Conservation (phyloP, 2,888 invertebrate species). For the Cactoblastis cactorum region DNA sequence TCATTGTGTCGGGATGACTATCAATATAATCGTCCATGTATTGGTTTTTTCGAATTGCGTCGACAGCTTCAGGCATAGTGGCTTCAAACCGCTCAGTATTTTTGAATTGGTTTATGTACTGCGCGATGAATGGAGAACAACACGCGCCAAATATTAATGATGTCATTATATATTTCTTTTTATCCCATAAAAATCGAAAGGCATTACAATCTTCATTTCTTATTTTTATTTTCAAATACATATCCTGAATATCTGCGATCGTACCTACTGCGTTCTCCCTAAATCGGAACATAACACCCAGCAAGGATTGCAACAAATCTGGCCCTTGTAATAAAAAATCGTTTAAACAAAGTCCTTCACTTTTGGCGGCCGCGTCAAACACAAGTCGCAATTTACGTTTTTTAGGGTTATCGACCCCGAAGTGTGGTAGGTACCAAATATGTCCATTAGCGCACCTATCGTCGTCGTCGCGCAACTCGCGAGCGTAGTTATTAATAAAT, state of each 20-base stretch:
- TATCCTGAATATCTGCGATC: slow-evolving; percentile 34
- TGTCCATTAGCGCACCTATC: neutral
- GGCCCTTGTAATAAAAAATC: slow-evolving; percentile 30
- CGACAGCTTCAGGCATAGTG: neutral
- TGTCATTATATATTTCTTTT: neutral
- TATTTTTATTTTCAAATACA: slow-evolving; percentile 31
- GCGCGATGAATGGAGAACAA: neutral
- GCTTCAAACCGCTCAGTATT: neutral
- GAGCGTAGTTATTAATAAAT: neutral
- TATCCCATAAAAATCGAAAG: slow-evolving; percentile 21
- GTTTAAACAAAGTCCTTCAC: slow-evolving; percentile 26
- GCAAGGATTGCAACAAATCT: slow-evolving; percentile 28
- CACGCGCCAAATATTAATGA: neutral
- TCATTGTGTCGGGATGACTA: neutral
- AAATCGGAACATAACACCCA: slow-evolving; percentile 31
- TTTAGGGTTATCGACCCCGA: slow-evolving; percentile 24
- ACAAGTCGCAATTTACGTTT: slow-evolving; percentile 22
- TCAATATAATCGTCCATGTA: neutral
- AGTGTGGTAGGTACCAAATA: slow-evolving; percentile 20
- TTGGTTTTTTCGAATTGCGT: neutral
- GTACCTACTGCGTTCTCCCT: slow-evolving; percentile 26
- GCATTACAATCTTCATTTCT: slow-evolving; percentile 18
- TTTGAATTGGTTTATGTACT: neutral
- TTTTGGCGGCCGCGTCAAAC: neutral
- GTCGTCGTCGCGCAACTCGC: neutral